Percentiles rank a stretch among this genome's conserved stretches.
Conservation (phyloP, 1,140 invertebrate species). For the Drosophila nannoptera region DNA sequence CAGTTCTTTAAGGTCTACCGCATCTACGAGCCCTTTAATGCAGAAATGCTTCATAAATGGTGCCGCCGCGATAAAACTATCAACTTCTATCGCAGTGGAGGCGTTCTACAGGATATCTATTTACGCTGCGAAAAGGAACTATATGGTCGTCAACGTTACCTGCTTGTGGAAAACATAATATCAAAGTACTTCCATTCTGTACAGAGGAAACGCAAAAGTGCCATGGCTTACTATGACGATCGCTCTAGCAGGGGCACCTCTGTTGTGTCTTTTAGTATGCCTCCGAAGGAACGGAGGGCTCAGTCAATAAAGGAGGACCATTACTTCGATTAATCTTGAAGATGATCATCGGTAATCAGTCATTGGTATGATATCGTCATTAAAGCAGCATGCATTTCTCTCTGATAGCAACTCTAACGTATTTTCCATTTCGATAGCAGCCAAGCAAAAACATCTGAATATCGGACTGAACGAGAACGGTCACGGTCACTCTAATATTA, state of each 20-base stretch:
- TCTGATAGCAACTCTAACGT: no score
- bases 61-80: slow-evolving; percentile 52
- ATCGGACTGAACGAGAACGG: no score
- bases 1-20: slow-evolving; percentile 55
- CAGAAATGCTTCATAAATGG: slow-evolving; percentile 30
- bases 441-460: no score
- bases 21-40: slow-evolving; percentile 34
- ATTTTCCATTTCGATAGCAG: no score
- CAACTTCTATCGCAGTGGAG: slow-evolving; percentile 56
- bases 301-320: no score
- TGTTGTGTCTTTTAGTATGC: background rate
- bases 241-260: background rate
- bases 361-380: no score
- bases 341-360: no score
- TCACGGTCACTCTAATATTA: no score
- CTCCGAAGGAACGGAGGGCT: no score
- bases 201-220: slow-evolving; percentile 42
- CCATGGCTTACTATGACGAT: background rate
- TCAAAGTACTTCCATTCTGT: slow-evolving; percentile 55
- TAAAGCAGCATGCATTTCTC: no score
- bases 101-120: slow-evolving; percentile 51
- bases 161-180: slow-evolving; percentile 44
- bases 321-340: no score
- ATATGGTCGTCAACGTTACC: slow-evolving; percentile 15
- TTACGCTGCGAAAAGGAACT: slow-evolving; percentile 54